These are phyloP conservation scores for Gyps fulvus DNA, from an alignment of 2,113 vertebrate species.

Conservation along the genomic window DNA sequence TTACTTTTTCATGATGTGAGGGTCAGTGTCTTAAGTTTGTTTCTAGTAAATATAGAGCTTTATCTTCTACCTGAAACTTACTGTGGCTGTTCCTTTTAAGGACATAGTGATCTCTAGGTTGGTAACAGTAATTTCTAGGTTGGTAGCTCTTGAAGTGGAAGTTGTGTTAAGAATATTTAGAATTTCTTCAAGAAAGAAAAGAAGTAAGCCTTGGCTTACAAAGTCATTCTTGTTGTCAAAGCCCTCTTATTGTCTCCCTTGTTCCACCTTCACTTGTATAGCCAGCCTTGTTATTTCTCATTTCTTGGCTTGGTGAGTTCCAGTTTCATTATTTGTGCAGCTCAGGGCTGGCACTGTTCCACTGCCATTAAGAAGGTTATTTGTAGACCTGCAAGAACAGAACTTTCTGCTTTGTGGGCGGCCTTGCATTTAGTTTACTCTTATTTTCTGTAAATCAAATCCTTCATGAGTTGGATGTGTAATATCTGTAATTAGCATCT, in stretches of 20 bases:
- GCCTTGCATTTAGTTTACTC: background rate
- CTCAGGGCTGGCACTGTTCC: constrained; percentile 13
- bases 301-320: background rate
- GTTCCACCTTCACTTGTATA: background rate
- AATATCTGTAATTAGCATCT: background rate
- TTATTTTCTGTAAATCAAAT: background rate
- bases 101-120: background rate
- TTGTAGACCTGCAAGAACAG: background rate
- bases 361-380: constrained; percentile 9
- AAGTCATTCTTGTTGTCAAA: constrained; percentile 13
- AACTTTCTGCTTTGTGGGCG: background rate
- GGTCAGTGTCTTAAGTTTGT: background rate
- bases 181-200: background rate
- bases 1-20: background rate
- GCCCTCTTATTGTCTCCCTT: background rate
- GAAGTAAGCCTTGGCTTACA: background rate
- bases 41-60: background rate
- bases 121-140: background rate
- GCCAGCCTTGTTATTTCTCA: background rate
- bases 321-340: constrained; percentile 15
- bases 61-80: background rate
- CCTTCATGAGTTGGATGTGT: background rate
- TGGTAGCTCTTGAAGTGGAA: background rate
- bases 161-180: background rate
- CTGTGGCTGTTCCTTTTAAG: background rate